Conservation (phyloP, 2,888 invertebrate species). For the Sinodicranocentrus sp. region DNA sequence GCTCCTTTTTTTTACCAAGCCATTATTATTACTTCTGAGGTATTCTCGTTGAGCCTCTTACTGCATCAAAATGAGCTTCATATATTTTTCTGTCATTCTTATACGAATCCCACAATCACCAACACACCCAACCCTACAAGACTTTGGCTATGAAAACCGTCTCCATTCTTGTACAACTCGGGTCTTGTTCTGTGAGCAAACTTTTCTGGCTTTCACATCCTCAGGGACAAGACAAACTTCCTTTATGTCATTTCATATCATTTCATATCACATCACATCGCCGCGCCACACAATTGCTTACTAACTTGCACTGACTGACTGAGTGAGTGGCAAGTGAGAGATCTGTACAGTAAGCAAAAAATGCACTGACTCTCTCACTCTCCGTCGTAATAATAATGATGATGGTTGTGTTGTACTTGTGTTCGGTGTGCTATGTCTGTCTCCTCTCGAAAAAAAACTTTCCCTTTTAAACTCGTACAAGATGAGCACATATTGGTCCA, state of each 20-base stretch:
- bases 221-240: conserved; percentile 44
- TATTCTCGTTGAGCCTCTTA: conserved; percentile 57
- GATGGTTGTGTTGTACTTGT: not conserved
- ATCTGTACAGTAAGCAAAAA: too few species aligned
- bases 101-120: too few species aligned
- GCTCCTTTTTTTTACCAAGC: conserved; percentile 4
- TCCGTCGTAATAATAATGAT: not conserved
- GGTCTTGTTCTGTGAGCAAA: conserved; percentile 14
- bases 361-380: not conserved
- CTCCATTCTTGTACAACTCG: conserved; percentile 24
- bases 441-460: not conserved
- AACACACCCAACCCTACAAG: too few species aligned
- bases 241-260: conserved; percentile 46
- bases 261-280: conserved; percentile 26
- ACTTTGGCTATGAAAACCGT: not conserved
- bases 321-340: not conserved
- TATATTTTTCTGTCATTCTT: not conserved
- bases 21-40: conserved; percentile 53
- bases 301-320: not conserved
- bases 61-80: conserved; percentile 47
- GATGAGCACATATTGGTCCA: too few species aligned
- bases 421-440: too few species aligned
- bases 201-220: conserved; percentile 47
- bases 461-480: not conserved
- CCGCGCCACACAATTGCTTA: conserved; percentile 14